Base-by-base conservation (phyloP, 2,888 invertebrate species). In the Carterocephalus palaemon region DNA sequence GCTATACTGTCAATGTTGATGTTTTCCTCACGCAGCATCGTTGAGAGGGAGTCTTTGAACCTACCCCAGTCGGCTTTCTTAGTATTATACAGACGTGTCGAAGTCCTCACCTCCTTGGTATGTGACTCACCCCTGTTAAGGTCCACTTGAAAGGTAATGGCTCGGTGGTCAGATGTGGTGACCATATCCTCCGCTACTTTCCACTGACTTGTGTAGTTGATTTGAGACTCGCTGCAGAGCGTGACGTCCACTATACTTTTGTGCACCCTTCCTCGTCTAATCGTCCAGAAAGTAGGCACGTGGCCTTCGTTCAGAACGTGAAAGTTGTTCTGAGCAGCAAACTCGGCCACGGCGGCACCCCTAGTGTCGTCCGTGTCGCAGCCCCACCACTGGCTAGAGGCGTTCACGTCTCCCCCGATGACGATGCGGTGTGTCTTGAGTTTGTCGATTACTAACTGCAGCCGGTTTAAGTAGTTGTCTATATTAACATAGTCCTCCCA, bases 171-270 rank as follows among this genome's bases (percentile, higher is more conserved):
- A n/a, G n/a, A n/a, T n/a, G n/a, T n/a, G n/a, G n/a, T n/a, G n/a
- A n/a, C n/a, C n/a, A n/a, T n/a, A n/a, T n/a, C n/a, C n/a, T n/a
- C n/a, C n/a, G n/a, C 16, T 16, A 7, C 2, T 4, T 15, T 13
- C 29, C 29, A 29, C 15, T 2, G 13, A 4, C 6, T 8, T 8
- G 5, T 24, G 2, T 4, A 24, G 4, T 1, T 8, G 6, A 9
- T 24, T 8, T 2, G 8, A 1, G 3, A 4, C n/a, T n/a, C n/a
- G n/a, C n/a, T 42, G 46, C 61, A 60, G 3, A 55, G 51, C 4
- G 62, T 61, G 0, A 61, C 23, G 28, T 62, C 60, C 0, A 60
- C 55, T 4, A 23, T 23, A 32, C 59, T 63, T 3, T 9, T 26
- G 26, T 37, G 55, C 0, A 1, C 2, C 12, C 19, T 47, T 0